These are phyloP conservation scores for Drosophila kurseongensis DNA, from an alignment of 1,140 invertebrate species.

Conservation along the genomic window DNA sequence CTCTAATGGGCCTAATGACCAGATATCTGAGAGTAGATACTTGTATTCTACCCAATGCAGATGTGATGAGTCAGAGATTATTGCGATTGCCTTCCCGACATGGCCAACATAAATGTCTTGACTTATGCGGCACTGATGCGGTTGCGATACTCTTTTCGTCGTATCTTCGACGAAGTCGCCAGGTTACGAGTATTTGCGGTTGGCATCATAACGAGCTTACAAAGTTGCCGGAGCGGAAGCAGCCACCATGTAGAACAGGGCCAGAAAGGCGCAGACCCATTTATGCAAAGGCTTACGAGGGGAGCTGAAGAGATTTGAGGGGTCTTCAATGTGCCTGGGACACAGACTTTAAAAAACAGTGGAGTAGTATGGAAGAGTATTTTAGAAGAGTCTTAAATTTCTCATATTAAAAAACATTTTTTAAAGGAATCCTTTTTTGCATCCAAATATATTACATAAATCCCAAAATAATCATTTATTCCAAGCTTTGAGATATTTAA, in stretches of 20 bases:
- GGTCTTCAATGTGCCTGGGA: neutral
- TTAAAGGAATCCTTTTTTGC: too few relatives aligned
- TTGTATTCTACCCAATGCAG: conserved; percentile 1
- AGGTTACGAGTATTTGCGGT: conserved; percentile 65
- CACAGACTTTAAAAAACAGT: neutral
- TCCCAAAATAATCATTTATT: neutral
- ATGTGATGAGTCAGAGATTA: conserved; percentile 55
- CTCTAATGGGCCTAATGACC: conserved; percentile 71
- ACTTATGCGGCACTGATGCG: conserved; percentile 59
- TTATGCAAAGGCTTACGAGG: conserved; percentile 57
- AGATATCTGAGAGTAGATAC: conserved; percentile 23
- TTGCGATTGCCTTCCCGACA: conserved; percentile 37
- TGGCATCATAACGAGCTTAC: conserved; percentile 66
- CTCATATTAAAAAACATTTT: too few relatives aligned
- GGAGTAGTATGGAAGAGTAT: too few relatives aligned
- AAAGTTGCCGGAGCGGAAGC: conserved; percentile 74
- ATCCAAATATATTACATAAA: neutral
- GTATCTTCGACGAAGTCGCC: conserved; percentile 30
- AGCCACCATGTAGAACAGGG: conserved; percentile 13
- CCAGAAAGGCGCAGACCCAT: conserved; percentile 41
- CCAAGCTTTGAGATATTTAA: neutral
- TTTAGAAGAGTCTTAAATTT: too few relatives aligned
- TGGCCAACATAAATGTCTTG: conserved; percentile 70
- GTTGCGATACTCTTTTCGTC: conserved; percentile 31
- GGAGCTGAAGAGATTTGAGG: conserved; percentile 3